These are phyloP conservation scores for Butorides virescens DNA, from an alignment of 2,113 vertebrate species.

Conservation along the genomic window DNA sequence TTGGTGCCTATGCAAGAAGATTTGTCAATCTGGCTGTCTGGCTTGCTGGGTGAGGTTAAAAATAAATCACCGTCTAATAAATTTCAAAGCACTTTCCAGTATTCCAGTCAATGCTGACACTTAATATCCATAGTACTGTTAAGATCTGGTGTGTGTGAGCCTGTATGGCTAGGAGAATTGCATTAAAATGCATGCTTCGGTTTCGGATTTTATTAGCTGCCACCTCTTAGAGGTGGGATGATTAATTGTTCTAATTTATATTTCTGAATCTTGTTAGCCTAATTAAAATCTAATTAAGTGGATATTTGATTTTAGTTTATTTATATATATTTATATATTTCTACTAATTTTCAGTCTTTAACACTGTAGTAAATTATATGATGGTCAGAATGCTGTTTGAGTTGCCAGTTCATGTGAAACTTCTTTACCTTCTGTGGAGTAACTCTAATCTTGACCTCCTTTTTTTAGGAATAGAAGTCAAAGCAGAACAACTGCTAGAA, in stretches of 20 bases:
- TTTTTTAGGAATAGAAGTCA: slow-evolving; percentile 76
- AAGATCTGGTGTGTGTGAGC: background rate
- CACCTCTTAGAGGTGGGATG: background rate
- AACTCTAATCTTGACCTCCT: background rate
- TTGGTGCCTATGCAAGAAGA: slow-evolving; percentile 97
- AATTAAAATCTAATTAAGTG: background rate
- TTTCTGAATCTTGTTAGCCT: background rate
- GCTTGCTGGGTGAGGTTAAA: slow-evolving; percentile 84
- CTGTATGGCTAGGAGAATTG: background rate
- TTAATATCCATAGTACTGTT: background rate
- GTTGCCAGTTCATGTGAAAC: background rate
- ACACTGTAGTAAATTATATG: background rate
- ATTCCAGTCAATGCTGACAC: background rate
- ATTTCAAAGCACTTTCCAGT: background rate
- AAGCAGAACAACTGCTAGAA: slow-evolving; percentile 82
- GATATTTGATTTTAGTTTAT: background rate
- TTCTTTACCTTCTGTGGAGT: background rate
- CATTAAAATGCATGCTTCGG: background rate
- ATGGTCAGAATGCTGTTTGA: background rate
- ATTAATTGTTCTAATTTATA: background rate
- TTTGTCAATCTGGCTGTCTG: slow-evolving; percentile 91
- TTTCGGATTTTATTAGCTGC: background rate
- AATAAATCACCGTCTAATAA: background rate
- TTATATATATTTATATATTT: background rate
- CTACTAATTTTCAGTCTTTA: background rate